Evolutionary conservation across 1,140 invertebrate genomes (phyloP), one percentile per base, ranked within the genome.

Genomic region (Leptinotarsa defecta): DNA sequence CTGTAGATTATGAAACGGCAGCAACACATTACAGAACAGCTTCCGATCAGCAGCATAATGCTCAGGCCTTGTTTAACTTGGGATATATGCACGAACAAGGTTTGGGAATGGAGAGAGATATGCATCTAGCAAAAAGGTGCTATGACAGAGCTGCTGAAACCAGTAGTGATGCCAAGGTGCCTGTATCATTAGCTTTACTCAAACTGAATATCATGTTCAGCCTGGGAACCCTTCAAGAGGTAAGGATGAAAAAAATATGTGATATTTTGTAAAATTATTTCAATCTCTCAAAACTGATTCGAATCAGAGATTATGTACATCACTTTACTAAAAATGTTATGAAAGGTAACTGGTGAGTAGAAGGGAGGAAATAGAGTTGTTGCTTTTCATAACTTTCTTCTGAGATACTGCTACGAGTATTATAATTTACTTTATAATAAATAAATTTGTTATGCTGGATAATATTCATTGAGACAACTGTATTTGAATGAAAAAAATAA

Each of bases 1-100:
- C 91, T n/a, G 90, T 94, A 0, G 97, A 99, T 86, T 97, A 97
- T 82, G 95, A 98, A 86, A 91, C 91, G 5, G 97, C 98, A 1
- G 97, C 96, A 1, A 90, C 92, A 77, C 96, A 99, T 81, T 94
- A 94, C 83, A 91, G 96, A 79, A 90, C 95, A 73, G 98, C 98
- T 0, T 96, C 96, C 2, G 98, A 99, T 74, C 94, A 96, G 78
- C 95, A 98, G 79, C 93, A 96, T 82, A 98, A 97, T 87, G 95
- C 98, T 1, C 98, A 99, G 85, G 98, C 98, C 6, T 98, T 98
- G 92, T 99, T 99, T 84, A 99, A 99, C 88, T 89, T 99, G 64
- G 98, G 96, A 3, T 99, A 99, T 84, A 99, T 99, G 98, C 97
- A 99, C 86, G 98, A 99, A 87, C 94, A 95, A 82, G 98, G 98